phyloP scores from a whole-genome alignment of 2,888 invertebrate species.

The Serrognathus titanus region DNA sequence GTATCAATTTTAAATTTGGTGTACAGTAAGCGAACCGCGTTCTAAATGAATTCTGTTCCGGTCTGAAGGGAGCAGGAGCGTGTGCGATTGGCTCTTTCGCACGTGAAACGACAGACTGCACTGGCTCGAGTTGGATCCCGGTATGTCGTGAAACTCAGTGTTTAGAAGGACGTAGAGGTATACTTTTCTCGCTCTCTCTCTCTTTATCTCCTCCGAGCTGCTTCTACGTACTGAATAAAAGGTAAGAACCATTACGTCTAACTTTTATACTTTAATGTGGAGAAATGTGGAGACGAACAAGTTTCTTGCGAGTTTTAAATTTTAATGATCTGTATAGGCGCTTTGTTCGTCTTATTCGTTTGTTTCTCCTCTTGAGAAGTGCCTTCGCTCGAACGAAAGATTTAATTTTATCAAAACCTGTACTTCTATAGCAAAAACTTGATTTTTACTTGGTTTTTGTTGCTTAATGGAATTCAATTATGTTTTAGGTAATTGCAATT shows the following conservation, averaged over 20 bases:
- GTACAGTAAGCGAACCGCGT: no score
- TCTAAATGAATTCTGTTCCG: no score
- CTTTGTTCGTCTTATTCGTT: not conserved
- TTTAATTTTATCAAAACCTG: no score
- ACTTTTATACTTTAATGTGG: not conserved
- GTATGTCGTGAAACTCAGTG: conserved; percentile 26
- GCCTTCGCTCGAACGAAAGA: not conserved
- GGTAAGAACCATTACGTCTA: not conserved
- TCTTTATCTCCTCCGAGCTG: not conserved
- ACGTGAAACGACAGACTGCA: conserved; percentile 23
- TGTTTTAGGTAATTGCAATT: no score
- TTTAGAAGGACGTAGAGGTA: conserved; percentile 25
- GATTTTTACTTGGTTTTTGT: no score
- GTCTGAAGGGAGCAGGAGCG: no score
- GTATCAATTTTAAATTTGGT: no score
- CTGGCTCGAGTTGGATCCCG: conserved; percentile 27
- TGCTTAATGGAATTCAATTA: no score
- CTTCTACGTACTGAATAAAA: conserved; percentile 1
- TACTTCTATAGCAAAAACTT: no score
- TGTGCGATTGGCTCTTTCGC: not conserved
- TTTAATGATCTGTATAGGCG: conserved; percentile 1
- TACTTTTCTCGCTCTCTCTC: conserved; percentile 10
- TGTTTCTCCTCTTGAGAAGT: not conserved
- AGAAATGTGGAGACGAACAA: not conserved
- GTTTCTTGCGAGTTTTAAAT: not conserved